Percentiles rank a stretch among this genome's conserved stretches.
Conservation (phyloP, 2,113 vertebrate species). For the Oxyruncus cristatus region DNA sequence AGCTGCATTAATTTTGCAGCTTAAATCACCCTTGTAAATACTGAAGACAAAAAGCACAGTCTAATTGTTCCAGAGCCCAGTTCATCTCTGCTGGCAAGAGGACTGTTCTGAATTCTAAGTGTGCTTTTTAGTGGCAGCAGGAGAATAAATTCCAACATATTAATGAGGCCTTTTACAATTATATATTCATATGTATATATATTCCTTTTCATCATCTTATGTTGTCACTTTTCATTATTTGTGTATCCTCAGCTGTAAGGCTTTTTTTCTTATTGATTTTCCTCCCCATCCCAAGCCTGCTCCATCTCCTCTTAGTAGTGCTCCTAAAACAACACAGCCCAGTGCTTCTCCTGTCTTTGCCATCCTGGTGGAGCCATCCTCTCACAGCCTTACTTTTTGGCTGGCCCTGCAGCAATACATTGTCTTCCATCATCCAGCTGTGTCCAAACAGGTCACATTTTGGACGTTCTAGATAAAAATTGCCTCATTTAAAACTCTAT, state of each 20-base stretch:
- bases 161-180: neutral
- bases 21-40: conserved; percentile 24
- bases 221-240: neutral
- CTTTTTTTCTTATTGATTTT: neutral
- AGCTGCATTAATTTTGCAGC: neutral
- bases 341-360: neutral
- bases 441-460: neutral
- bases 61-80: conserved; percentile 3
- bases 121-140: neutral
- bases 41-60: neutral
- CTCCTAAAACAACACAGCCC: neutral
- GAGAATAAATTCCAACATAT: conserved; percentile 1
- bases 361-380: neutral
- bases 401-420: neutral
- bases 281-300: neutral
- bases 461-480: neutral
- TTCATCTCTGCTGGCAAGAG: conserved; percentile 13
- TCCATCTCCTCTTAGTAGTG: neutral
- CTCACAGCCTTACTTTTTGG: neutral
- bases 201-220: neutral
- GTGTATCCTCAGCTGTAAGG: neutral
- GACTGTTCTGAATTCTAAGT: conserved; percentile 1
- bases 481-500: neutral
- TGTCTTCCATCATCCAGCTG: neutral
- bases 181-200: neutral